Conservation (phyloP, 2,888 invertebrate genomes). For the Leptopilina syphax region DNA sequence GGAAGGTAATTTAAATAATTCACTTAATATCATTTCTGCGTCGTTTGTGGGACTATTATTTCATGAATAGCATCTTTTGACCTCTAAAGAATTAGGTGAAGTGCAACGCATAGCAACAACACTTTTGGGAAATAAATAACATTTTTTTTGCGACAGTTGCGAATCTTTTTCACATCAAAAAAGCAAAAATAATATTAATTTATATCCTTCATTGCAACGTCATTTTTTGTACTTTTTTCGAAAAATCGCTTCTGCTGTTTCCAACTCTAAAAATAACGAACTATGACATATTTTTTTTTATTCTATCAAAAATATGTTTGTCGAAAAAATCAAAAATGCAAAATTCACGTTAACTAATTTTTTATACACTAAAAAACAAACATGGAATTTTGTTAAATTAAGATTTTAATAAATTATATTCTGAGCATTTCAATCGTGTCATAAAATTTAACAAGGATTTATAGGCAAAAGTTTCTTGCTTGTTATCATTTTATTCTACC, state of each 20-base stretch:
- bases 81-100: constrained; percentile 38
- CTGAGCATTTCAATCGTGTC: not conserved
- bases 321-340: too few relatives aligned
- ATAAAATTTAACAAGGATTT: not conserved
- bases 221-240: too few relatives aligned
- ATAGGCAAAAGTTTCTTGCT: not conserved
- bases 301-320: too few relatives aligned
- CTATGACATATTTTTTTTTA: too few relatives aligned
- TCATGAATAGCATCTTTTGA: constrained; percentile 25
- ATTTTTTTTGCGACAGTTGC: not conserved
- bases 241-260: too few relatives aligned
- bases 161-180: not conserved
- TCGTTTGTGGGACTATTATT: constrained; percentile 24
- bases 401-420: too few relatives aligned
- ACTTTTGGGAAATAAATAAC: constrained; percentile 18
- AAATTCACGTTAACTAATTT: too few relatives aligned
- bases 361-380: too few relatives aligned
- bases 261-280: too few relatives aligned
- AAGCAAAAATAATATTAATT: too few relatives aligned
- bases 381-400: too few relatives aligned
- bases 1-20: constrained; percentile 37
- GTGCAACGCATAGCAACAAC: constrained; percentile 22
- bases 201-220: too few relatives aligned
- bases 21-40: constrained; percentile 26
- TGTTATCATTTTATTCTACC: not conserved